phyloP scores from a whole-genome alignment of 1,140 invertebrate species.

The Arion vulgaris region DNA sequence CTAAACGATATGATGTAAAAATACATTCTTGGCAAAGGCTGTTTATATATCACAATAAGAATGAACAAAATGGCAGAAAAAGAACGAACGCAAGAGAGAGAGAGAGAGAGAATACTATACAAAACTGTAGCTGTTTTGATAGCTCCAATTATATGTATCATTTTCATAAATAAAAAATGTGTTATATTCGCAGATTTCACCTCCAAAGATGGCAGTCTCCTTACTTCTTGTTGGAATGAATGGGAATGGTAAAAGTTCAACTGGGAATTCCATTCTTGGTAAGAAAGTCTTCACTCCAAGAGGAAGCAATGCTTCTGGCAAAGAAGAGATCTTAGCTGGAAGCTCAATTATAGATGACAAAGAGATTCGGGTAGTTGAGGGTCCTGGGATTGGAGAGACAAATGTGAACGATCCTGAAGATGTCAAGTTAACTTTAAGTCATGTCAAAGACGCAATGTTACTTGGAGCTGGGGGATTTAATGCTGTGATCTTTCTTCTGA shows the following conservation, averaged over 20 bases:
- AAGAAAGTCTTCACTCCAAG: not conserved
- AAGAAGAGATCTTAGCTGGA: not conserved
- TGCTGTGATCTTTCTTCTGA: not conserved
- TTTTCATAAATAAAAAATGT: too few species aligned
- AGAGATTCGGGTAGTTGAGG: not conserved
- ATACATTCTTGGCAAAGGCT: too few species aligned
- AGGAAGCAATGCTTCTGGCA: not conserved
- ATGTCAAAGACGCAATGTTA: not conserved
- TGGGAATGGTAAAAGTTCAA: not conserved
- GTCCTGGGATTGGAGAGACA: not conserved
- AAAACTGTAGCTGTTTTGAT: too few species aligned
- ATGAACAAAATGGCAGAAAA: too few species aligned
- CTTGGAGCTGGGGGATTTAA: not conserved
- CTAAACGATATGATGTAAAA: too few species aligned
- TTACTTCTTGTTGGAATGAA: not conserved
- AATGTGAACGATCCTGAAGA: not conserved
- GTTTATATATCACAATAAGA: too few species aligned
- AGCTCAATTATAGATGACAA: not conserved
- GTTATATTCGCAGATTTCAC: not conserved
- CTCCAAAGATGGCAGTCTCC: not conserved
- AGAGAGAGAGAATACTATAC: too few species aligned
- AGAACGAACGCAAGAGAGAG: too few species aligned
- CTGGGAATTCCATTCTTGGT: not conserved
- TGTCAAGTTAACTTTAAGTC: not conserved
- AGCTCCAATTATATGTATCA: too few species aligned